Percentiles rank a stretch among this genome's conserved stretches.
phyloP scores from a whole-genome alignment of 2,113 vertebrate species.

The Pogonocichla stellata region DNA sequence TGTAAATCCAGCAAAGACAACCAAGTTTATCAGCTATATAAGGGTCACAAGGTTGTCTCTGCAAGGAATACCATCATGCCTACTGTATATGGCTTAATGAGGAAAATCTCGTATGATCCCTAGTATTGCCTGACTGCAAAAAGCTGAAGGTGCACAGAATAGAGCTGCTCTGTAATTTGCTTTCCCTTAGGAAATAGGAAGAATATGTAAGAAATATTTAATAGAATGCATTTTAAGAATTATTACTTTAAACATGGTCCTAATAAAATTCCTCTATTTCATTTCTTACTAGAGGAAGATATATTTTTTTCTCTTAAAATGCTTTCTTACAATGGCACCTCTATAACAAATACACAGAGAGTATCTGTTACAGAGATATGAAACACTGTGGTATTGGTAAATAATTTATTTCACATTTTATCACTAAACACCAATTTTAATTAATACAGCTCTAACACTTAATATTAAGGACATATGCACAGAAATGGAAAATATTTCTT shows the following conservation, averaged over 20 bases:
- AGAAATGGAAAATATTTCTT: background rate
- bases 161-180: background rate
- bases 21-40: background rate
- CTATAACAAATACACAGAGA: background rate
- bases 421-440: background rate
- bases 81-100: rapidly evolving
- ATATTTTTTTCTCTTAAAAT: background rate
- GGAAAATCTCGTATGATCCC: rapidly evolving
- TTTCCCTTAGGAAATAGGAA: background rate
- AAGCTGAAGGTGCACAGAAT: background rate
- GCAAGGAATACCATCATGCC: background rate
- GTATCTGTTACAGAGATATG: background rate
- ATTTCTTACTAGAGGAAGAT: background rate
- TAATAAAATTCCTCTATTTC: background rate
- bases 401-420: background rate
- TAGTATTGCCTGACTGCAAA: rapidly evolving
- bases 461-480: rapidly evolving
- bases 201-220: background rate
- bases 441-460: background rate
- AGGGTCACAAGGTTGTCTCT: background rate
- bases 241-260: background rate
- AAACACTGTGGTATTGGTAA: background rate
- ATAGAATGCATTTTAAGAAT: background rate
- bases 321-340: background rate
- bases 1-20: background rate